phyloP scores from a whole-genome alignment of 2,888 invertebrate species.

The Hydrotaea diabolus region DNA sequence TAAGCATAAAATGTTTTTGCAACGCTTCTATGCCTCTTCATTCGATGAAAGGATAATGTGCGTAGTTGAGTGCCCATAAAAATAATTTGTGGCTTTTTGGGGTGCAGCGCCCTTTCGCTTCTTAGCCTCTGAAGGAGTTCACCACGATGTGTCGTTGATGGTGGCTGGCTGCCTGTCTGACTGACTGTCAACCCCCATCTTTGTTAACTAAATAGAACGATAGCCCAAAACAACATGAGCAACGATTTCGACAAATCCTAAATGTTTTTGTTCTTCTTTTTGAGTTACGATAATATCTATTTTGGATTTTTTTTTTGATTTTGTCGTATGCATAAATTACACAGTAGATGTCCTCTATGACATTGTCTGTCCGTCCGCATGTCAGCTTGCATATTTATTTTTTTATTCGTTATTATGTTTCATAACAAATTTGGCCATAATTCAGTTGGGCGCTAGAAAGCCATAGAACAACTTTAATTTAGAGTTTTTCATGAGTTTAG shows the following conservation, averaged over 20 bases:
- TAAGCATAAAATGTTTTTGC: slow-evolving; percentile 37
- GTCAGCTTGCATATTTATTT: slow-evolving; percentile 6
- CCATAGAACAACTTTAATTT: too few relatives aligned
- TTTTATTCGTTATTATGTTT: slow-evolving; percentile 35
- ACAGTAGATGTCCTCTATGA: slow-evolving; percentile 13
- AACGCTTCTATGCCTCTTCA: slow-evolving; percentile 44
- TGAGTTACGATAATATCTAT: slow-evolving; percentile 15
- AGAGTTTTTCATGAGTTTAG: too few relatives aligned
- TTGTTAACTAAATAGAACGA: slow-evolving; percentile 11
- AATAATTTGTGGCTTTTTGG: slow-evolving; percentile 72
- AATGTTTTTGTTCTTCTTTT: neutral
- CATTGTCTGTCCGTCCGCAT: neutral
- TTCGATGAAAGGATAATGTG: slow-evolving; percentile 62
- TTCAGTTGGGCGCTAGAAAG: slow-evolving; percentile 1
- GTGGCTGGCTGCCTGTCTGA: neutral
- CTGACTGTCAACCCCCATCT: neutral
- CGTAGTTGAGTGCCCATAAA: slow-evolving; percentile 69
- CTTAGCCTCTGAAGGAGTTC: slow-evolving; percentile 26
- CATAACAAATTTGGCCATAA: slow-evolving; percentile 35
- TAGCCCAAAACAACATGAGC: neutral
- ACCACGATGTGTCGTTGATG: neutral
- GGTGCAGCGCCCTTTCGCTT: slow-evolving; percentile 32
- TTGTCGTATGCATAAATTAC: slow-evolving; percentile 30
- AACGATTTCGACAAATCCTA: neutral
- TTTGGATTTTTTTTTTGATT: neutral